These are phyloP conservation scores for Cecidostiba fungosa DNA, from an alignment of 2,888 invertebrate species.

Conservation along the genomic window DNA sequence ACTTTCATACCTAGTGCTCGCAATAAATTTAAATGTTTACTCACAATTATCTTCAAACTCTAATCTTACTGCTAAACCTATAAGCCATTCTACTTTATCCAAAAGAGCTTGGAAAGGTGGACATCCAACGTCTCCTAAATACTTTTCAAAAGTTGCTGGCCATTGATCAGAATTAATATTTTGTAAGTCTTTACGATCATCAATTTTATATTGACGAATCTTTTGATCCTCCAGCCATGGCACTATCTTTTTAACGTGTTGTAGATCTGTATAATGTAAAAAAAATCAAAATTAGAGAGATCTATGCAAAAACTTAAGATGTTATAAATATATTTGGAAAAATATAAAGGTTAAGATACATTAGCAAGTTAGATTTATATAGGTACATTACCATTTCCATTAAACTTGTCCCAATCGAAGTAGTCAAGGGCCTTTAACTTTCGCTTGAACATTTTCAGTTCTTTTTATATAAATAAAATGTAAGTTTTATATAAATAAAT, in stretches of 20 bases:
- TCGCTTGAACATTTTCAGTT: conserved; percentile 85
- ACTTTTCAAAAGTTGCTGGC: conserved; percentile 87
- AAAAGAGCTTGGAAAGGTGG: conserved; percentile 84
- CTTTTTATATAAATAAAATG: background rate
- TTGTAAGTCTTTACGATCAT: conserved; percentile 88
- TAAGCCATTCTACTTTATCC: conserved; percentile 92
- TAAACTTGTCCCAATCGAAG: conserved; percentile 87
- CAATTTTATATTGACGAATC: conserved; percentile 92
- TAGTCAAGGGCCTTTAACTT: conserved; percentile 91
- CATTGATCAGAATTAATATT: conserved; percentile 86
- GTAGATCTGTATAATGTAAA: conserved; percentile 85
- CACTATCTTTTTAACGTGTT: conserved; percentile 89
- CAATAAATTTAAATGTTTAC: conserved; percentile 55
- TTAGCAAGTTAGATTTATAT: background rate
- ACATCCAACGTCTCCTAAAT: conserved; percentile 89
- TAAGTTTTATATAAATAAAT: background rate
- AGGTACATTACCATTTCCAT: conserved; percentile 84
- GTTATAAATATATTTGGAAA: background rate
- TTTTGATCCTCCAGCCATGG: conserved; percentile 97
- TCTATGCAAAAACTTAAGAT: background rate
- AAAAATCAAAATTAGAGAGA: conserved; percentile 32
- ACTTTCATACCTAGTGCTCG: background rate
- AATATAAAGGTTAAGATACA: background rate
- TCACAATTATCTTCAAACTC: conserved; percentile 91
- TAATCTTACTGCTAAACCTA: conserved; percentile 90